Conservation (phyloP, 2,797 vertebrate genomes). For the Prunella strophiata region DNA sequence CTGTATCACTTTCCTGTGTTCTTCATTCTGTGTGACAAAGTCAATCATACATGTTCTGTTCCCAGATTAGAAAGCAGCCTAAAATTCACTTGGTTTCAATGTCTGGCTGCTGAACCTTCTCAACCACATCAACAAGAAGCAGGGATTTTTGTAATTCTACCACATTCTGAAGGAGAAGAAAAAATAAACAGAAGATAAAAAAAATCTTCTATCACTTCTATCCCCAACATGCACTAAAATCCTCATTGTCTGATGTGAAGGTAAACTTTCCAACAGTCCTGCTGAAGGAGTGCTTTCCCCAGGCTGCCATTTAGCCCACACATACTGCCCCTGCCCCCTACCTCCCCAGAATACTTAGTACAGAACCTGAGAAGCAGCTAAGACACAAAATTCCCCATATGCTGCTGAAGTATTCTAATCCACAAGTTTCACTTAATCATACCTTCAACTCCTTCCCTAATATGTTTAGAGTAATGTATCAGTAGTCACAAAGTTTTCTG, state of each 20-base stretch:
- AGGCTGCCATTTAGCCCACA: background rate
- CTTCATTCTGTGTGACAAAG: background rate
- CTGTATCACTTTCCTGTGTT: background rate
- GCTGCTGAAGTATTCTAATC: background rate
- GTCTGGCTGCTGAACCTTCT: background rate
- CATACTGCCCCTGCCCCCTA: background rate
- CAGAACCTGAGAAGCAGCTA: background rate
- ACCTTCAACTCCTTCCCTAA: background rate
- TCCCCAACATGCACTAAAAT: background rate
- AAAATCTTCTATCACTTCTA: background rate
- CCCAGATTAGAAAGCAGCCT: background rate
- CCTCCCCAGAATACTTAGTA: background rate
- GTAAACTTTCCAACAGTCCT: background rate
- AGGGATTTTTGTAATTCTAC: background rate
- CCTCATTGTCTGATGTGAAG: background rate
- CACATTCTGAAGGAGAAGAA: background rate
- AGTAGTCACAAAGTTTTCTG: background rate
- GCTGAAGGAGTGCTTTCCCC: background rate
- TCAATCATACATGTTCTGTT: background rate
- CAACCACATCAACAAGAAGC: background rate
- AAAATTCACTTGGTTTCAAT: background rate
- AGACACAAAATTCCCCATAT: background rate
- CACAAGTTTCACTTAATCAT: background rate
- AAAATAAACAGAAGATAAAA: background rate
- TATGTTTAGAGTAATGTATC: background rate